Evolutionary conservation across 2,888 invertebrate species (phyloP), one percentile per base, ranked within the genome.

Genomic region (Apotomis betuletana): DNA sequence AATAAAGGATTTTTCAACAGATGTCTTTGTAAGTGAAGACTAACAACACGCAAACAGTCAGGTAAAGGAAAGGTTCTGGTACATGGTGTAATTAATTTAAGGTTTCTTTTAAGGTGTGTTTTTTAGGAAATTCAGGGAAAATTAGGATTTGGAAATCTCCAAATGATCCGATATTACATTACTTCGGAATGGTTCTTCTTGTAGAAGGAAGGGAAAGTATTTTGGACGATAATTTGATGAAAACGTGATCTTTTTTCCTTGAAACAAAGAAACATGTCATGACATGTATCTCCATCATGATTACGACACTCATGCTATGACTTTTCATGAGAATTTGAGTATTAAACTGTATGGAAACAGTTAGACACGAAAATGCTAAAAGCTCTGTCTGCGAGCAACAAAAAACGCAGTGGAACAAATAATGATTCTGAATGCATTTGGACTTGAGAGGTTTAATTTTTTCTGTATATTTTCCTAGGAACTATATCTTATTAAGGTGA

Each of bases 11-110:
- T 62, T 67, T 57, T 67, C 57, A 54, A 57, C 44, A 67, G 52
- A 65, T n/a, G 15, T 41, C 61, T 71, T 71, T 71, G 71, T 58
- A 67, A 62, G 67, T 27, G 57, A 44, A 27, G 27, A 49, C 41
- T 57, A 55, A 67, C 61, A 46, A 61, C 41, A 57, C 51, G 61
- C 60, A 49, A 58, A 70, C 27, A 65, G 60, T 36, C 15, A 38
- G 55, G 41, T 55, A 12, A 60, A 38, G 38, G 54, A 27, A 27
- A 27, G 27, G 27, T 27, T 27, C 27, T 27, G 27, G 27, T 27
- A 2, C 27, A 27, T 41, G 41, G 41, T 6, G 41, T 41, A 41
- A 41, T 27, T 27, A 27, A 27, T 27, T 27, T 2, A 27, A 27
- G 27, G 27, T 27, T 27, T 27, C 15, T 27, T 27, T 27, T 27